phyloP scores from a whole-genome alignment of 2,113 vertebrate genomes.

The Chionis minor region DNA sequence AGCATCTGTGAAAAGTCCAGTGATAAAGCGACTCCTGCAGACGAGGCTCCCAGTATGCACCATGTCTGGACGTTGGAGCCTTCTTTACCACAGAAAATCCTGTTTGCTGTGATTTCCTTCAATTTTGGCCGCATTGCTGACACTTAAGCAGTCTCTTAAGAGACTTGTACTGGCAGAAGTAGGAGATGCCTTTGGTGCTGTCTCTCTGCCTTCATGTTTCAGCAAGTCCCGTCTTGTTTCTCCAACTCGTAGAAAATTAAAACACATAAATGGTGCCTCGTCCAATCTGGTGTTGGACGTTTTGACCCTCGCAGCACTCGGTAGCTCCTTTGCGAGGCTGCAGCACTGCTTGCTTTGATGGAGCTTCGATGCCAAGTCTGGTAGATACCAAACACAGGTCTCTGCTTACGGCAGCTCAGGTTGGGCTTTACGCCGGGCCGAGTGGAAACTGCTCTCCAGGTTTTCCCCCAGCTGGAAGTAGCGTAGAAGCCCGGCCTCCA shows the following conservation, averaged over 20 bases:
- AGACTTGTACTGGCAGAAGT: not conserved
- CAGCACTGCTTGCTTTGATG: not conserved
- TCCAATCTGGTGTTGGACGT: accelerated
- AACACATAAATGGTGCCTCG: not conserved
- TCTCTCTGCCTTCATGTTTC: not conserved
- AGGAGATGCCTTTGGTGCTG: not conserved
- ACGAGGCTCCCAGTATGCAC: no score
- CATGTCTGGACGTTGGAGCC: not conserved
- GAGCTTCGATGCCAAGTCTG: not conserved
- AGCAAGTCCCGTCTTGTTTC: not conserved
- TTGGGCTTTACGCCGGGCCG: no score
- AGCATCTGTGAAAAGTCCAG: not conserved
- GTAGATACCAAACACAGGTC: not conserved
- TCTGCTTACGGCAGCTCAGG: not conserved
- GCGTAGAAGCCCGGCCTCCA: accelerated
- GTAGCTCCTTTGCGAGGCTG: not conserved
- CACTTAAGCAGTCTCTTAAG: not conserved
- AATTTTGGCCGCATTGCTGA: accelerated
- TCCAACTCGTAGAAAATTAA: not conserved
- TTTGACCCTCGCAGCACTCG: not conserved
- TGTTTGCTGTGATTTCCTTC: not conserved
- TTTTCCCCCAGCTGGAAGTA: not conserved
- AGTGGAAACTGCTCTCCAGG: not conserved
- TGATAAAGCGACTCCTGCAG: not conserved
- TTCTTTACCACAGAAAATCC: not conserved